These are phyloP conservation scores for Microtus pennsylvanicus DNA, from an alignment of 2,113 vertebrate genomes.

Conservation along the genomic window DNA sequence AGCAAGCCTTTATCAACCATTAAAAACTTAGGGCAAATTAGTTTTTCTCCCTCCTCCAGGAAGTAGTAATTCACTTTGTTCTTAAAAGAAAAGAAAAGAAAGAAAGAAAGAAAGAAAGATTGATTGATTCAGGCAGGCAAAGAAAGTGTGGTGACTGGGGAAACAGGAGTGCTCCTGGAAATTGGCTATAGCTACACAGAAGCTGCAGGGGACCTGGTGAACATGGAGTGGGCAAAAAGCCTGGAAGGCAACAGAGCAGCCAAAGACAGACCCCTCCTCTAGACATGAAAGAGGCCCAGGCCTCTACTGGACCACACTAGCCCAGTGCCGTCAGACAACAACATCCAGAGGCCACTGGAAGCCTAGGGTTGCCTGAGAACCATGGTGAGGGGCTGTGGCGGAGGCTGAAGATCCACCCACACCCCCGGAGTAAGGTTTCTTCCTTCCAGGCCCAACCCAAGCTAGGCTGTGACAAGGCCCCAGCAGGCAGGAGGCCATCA, in stretches of 20 bases:
- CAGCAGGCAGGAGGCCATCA: not conserved
- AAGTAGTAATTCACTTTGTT: constrained; percentile 60
- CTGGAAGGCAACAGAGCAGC: not conserved
- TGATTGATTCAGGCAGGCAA: too few relatives aligned
- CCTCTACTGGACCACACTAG: not conserved
- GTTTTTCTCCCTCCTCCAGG: constrained; percentile 32
- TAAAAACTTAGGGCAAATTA: constrained; percentile 72
- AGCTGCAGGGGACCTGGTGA: not conserved
- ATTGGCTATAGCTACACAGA: not conserved
- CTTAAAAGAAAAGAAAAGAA: not conserved
- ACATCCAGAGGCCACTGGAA: not conserved
- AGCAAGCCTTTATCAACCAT: constrained; percentile 59
- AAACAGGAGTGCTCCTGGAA: not conserved
- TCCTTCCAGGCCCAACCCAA: not conserved
- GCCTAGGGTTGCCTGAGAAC: not conserved
- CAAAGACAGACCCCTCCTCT: not conserved
- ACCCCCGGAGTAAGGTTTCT: not conserved
- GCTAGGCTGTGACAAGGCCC: not conserved
- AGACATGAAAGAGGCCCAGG: not conserved
- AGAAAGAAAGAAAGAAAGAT: too few relatives aligned
- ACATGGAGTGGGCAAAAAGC: not conserved
- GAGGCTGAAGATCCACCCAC: not conserved
- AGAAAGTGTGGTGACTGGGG: not conserved
- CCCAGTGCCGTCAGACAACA: not conserved
- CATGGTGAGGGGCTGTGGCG: not conserved